Evolutionary conservation across 2,888 invertebrate genomes (phyloP).

Genomic region (Micoletzkya japonica): DNA sequence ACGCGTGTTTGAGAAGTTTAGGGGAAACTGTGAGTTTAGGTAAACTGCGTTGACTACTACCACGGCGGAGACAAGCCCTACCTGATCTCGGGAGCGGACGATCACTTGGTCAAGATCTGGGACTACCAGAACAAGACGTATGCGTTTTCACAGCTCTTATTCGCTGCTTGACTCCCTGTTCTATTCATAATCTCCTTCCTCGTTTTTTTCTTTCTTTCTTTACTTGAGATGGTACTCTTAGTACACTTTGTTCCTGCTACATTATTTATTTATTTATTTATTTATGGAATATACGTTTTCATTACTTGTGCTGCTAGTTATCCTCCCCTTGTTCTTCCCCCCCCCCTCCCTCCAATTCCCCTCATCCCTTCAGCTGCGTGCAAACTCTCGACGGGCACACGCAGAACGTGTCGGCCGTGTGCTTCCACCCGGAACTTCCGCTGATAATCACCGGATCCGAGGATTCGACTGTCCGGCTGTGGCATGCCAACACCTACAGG

Average conservation of each 20-base stretch:
- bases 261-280: not conserved
- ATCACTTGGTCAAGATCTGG: constrained; percentile 96
- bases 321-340: too few species aligned
- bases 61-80: constrained; percentile 99
- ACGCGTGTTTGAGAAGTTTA: too few species aligned
- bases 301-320: too few species aligned
- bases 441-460: constrained; percentile 87
- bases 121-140: constrained; percentile 95
- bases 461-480: constrained; percentile 83
- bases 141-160: not conserved
- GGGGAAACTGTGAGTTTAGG: constrained; percentile 32
- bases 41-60: constrained; percentile 98
- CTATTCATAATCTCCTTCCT: not conserved
- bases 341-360: too few species aligned
- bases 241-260: not conserved
- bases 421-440: constrained; percentile 96
- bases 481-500: constrained; percentile 96
- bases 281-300: too few species aligned
- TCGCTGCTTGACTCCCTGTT: not conserved
- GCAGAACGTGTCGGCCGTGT: constrained; percentile 85
- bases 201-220: not conserved
- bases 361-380: constrained; percentile 73
- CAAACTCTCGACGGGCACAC: constrained; percentile 96
- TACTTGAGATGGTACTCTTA: not conserved
- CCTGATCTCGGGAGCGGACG: constrained; percentile 96